phyloP scores from a whole-genome alignment of 1,140 invertebrate genomes.

The Agraylea sexmaculata region DNA sequence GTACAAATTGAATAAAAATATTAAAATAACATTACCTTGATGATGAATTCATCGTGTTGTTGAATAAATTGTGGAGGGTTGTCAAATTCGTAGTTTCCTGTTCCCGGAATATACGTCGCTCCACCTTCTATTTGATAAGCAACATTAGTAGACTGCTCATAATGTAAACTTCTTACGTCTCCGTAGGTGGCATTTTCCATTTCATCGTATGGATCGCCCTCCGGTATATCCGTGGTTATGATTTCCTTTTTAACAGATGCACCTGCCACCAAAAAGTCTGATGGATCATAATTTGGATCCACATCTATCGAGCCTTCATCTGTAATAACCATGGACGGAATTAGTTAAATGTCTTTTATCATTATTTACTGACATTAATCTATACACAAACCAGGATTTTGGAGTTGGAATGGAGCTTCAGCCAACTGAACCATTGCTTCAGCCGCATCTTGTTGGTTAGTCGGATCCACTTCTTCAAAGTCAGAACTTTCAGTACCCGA shows the following conservation, averaged over 20 bases:
- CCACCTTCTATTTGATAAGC: no score
- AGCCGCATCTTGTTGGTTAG: constrained; percentile 65
- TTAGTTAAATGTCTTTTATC: background rate
- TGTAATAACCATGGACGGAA: constrained; percentile 6
- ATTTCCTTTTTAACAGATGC: constrained; percentile 18
- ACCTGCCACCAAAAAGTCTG: constrained; percentile 56
- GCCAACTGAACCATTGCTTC: constrained; percentile 77
- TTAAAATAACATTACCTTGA: no score
- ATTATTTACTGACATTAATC: constrained; percentile 2
- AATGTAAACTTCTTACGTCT: no score
- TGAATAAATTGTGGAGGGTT: no score
- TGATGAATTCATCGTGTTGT: no score
- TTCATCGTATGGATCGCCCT: constrained; percentile 2
- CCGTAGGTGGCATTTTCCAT: background rate
- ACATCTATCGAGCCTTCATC: constrained; percentile 65
- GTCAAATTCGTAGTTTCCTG: no score
- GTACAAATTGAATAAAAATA: no score
- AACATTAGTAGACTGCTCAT: no score
- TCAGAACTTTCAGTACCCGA: constrained; percentile 40
- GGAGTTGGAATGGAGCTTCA: constrained; percentile 56
- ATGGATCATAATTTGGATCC: constrained; percentile 77
- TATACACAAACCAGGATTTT: constrained; percentile 37
- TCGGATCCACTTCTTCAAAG: constrained; percentile 41
- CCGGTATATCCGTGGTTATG: constrained; percentile 7
- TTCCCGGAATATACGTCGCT: no score